Evolutionary conservation across 53 echinoderm and acorn worm species (phyloP).

Genomic region (Holothuria leucospilota): DNA sequence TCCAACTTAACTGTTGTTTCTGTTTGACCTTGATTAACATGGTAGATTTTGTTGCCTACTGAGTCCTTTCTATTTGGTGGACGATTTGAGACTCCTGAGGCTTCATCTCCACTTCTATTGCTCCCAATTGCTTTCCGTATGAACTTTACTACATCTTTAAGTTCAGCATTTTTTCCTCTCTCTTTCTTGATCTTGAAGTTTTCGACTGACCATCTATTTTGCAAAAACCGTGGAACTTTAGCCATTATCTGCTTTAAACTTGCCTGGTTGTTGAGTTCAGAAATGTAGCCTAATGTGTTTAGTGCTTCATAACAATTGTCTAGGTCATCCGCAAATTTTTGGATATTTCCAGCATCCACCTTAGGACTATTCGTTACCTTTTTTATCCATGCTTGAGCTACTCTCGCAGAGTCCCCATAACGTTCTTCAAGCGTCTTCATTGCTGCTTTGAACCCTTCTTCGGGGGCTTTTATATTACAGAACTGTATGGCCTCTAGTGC

Average conservation of each 20-base stretch:
- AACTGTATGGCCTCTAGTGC: constrained; percentile 54
- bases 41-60: too few species aligned
- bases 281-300: constrained; percentile 27
- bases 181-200: constrained; percentile 4
- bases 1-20: neutral
- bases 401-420: constrained; percentile 44
- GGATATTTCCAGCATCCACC: constrained; percentile 5
- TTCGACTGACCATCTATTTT: constrained; percentile 52
- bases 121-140: constrained; percentile 34
- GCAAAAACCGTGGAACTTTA: constrained; percentile 54
- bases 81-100: neutral
- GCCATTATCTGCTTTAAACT: constrained; percentile 43
- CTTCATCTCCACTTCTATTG: constrained; percentile 11
- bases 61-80: neutral
- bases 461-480: constrained; percentile 48
- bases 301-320: constrained; percentile 15
- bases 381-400: constrained; percentile 53
- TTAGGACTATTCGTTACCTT: constrained; percentile 26
- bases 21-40: neutral
- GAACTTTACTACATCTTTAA: constrained; percentile 47
- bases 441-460: constrained; percentile 37
- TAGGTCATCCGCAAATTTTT: constrained; percentile 22
- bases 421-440: neutral
- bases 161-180: constrained; percentile 21
- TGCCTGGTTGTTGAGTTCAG: constrained; percentile 51